Conservation (phyloP, 2,113 vertebrate genomes). For the Gopherus flavomarginatus region DNA sequence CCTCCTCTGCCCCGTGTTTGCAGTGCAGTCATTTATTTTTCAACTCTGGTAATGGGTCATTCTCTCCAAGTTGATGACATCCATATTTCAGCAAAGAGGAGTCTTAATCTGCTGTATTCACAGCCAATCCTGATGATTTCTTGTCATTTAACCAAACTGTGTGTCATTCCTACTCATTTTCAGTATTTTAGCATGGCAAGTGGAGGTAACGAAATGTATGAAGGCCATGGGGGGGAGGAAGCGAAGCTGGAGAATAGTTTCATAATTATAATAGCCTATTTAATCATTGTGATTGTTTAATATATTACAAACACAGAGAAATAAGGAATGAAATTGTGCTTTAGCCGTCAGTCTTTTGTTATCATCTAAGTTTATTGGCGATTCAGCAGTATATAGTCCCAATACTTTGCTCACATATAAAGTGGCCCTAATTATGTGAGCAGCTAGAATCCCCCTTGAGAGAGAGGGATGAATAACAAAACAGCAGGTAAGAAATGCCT, state of each 20-base stretch:
- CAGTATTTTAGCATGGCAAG: not conserved
- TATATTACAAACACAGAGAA: constrained; percentile 69
- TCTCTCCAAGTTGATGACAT: constrained; percentile 30
- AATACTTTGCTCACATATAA: constrained; percentile 70
- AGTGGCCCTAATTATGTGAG: constrained; percentile 81
- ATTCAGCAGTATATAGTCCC: constrained; percentile 43
- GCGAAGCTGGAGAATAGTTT: constrained; percentile 71
- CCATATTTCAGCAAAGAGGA: constrained; percentile 18
- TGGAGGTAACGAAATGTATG: constrained; percentile 69
- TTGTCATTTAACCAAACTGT: constrained; percentile 19
- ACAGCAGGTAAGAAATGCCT: constrained; percentile 74
- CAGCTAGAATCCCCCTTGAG: constrained; percentile 69
- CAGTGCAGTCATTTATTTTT: constrained; percentile 21
- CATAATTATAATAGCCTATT: constrained; percentile 81
- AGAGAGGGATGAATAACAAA: constrained; percentile 59
- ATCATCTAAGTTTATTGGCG: constrained; percentile 62
- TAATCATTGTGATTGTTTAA: constrained; percentile 84
- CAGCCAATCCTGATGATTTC: constrained; percentile 34
- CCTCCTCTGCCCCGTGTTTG: constrained; percentile 31
- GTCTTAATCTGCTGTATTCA: constrained; percentile 59
- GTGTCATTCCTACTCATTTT: constrained; percentile 64
- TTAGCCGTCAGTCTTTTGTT: constrained; percentile 77
- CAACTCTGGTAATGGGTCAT: constrained; percentile 33
- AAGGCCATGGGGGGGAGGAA: constrained; percentile 34
- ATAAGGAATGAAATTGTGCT: constrained; percentile 75